Base-by-base conservation (phyloP, 2,888 invertebrate species). In the Pseudococcus longispinus region DNA sequence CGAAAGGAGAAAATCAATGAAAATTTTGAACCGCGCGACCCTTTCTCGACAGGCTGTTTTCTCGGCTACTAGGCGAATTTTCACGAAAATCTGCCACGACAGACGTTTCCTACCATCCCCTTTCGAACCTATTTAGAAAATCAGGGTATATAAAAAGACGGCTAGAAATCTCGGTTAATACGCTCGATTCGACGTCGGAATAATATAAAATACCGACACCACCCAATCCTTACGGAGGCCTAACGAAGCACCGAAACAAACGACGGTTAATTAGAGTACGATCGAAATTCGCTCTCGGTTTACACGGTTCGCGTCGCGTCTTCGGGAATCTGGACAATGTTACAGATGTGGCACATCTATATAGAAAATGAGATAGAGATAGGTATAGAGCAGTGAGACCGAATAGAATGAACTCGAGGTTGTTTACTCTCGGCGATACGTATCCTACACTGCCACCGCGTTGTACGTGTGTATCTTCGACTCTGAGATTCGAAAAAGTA, bases 251-350 rank as follows among this genome's bases (percentile, higher is more conserved):
- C 8, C 55, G 55, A 55, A 55, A 55, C 55, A 55, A 55, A 55
- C 55, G 55, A 55, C n/a, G n/a, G n/a, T 55, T 55, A 55, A 55
- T 55, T 55, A 55, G n/a, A 55, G 55, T 55, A 55, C n/a, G 55
- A 55, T 55, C 55, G 55, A 55, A 55, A 55, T 55, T 55, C 55
- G n/a, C n/a, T 55, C n/a, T 55, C n/a, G 15, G n/a, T 55, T 55
- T 55, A 55, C 55, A n/a, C n/a, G n/a, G 18, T 15, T 55, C 55
- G 18, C 46, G 18, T 46, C 46, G 46, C 46, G 18, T 46, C 46
- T 13, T 4, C 55, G 55, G 55, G 55, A 55, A n/a, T 55, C n/a
- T 55, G 55, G 55, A 55, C 55, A 55, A 55, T n/a, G 55, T 55
- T 55, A 55, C 23, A 60, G 60, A 60, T 60, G 23, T 60, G 20